Conservation (phyloP, 1,140 invertebrate genomes). For the Adoxophyes honmai region DNA sequence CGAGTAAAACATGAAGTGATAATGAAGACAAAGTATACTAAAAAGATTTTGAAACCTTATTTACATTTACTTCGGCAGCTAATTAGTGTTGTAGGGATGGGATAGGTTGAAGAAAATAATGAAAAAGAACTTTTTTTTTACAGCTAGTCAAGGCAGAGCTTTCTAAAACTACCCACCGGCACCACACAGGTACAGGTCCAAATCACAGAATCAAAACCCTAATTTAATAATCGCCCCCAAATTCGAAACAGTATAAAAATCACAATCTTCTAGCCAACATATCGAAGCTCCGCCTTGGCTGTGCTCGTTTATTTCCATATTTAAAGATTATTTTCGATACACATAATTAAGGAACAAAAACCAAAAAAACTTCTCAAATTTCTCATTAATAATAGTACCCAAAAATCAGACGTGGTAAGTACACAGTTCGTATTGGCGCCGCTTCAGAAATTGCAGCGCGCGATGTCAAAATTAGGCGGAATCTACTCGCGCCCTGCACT, state of each 20-base stretch:
- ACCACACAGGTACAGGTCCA: slow-evolving; percentile 61
- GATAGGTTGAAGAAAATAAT: slow-evolving; percentile 27
- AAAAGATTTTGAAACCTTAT: no score
- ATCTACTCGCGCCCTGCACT: slow-evolving; percentile 66
- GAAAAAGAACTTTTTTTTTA: slow-evolving; percentile 46
- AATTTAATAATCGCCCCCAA: slow-evolving; percentile 47
- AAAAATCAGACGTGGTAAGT: slow-evolving; percentile 63
- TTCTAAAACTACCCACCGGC: slow-evolving; percentile 45
- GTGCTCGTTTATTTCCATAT: slow-evolving; percentile 69
- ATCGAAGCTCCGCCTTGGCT: slow-evolving; percentile 46
- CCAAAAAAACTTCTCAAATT: slow-evolving; percentile 62
- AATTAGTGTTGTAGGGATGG: slow-evolving; percentile 8
- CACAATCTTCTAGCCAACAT: slow-evolving; percentile 62
- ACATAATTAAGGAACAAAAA: slow-evolving; percentile 78
- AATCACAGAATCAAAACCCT: slow-evolving; percentile 70
- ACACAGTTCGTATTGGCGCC: slow-evolving; percentile 56
- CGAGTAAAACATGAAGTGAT: no score
- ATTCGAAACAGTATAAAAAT: slow-evolving; percentile 68
- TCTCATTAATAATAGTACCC: slow-evolving; percentile 66
- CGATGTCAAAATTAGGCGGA: slow-evolving; percentile 74
- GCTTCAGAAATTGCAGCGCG: slow-evolving; percentile 69
- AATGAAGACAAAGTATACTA: no score
- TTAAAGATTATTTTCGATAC: slow-evolving; percentile 72
- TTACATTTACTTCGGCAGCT: no score
- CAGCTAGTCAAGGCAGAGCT: slow-evolving; percentile 53